A percentile compares a stretch with the other conserved stretches of the same genome.
Evolutionary conservation across 2,113 vertebrate species (phyloP).

Genomic region (Anhinga rufa): DNA sequence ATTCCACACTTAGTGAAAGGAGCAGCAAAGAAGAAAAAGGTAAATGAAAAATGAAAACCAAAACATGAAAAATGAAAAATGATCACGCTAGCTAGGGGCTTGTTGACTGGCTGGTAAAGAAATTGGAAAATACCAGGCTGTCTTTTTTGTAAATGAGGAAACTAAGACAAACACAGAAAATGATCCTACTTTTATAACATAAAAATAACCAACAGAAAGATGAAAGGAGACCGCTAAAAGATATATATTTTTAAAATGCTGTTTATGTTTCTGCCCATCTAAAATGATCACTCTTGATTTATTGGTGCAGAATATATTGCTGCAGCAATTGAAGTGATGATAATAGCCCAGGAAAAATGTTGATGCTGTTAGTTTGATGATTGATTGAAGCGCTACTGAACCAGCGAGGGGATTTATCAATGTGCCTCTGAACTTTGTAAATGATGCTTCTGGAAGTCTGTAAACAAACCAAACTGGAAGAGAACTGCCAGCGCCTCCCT

Average conservation of each 20-base stretch:
- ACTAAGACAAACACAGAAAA: not conserved
- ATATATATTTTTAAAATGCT: conserved; percentile 23
- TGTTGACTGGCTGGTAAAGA: not conserved
- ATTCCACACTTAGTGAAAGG: conserved; percentile 4
- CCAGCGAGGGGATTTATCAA: conserved; percentile 66
- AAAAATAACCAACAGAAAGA: not conserved
- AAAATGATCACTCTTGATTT: conserved; percentile 67
- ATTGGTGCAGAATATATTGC: conserved; percentile 50
- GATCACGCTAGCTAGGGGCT: not conserved
- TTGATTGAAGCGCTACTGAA: conserved; percentile 64
- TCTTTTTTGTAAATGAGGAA: not conserved
- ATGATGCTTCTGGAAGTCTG: conserved; percentile 58
- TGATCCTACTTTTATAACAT: not conserved
- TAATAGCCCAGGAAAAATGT: conserved; percentile 73
- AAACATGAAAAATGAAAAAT: conserved; percentile 23
- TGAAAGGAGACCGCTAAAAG: not conserved
- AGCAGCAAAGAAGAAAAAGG: conserved; percentile 19
- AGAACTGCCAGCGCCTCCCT: conserved; percentile 21
- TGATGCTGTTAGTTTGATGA: conserved; percentile 69
- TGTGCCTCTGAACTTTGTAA: conserved; percentile 63
- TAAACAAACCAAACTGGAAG: conserved; percentile 49
- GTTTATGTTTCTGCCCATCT: conserved; percentile 56
- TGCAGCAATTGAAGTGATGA: conserved; percentile 68
- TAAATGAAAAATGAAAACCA: conserved; percentile 50
- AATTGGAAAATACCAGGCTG: not conserved